Evolutionary conservation across 37 sponge, comb jelly and placozoan genomes (phyloP).

Genomic region (Chondrosia reniformis): DNA sequence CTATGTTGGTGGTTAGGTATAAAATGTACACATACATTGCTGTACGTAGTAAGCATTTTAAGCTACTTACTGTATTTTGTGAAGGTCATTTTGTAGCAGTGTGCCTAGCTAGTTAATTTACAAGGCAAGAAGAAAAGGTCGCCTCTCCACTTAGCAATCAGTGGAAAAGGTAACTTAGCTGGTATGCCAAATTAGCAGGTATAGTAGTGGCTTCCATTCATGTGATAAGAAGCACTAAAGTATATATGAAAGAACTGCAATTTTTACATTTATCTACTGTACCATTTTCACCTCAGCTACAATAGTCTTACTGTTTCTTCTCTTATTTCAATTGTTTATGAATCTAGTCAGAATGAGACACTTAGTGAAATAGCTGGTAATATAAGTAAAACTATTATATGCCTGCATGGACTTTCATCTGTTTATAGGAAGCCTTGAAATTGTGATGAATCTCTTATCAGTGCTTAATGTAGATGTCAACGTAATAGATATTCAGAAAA

Average conservation of each 20-base stretch:
- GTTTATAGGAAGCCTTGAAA: neutral
- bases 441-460: neutral
- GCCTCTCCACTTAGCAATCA: constrained; percentile 17
- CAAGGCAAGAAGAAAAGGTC: neutral
- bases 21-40: neutral
- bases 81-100: neutral
- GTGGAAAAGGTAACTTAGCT: constrained; percentile 19
- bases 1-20: neutral
- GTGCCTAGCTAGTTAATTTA: neutral
- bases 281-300: too few relatives aligned
- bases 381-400: too few relatives aligned
- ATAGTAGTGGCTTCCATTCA: too few relatives aligned
- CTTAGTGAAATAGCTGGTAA: too few relatives aligned
- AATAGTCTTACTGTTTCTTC: too few relatives aligned
- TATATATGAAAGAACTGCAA: too few relatives aligned
- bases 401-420: neutral
- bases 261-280: too few relatives aligned
- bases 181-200: too few relatives aligned
- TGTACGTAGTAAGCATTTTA: neutral
- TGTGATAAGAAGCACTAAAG: too few relatives aligned
- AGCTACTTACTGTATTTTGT: neutral
- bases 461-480: constrained; percentile 2
- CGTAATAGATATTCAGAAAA: neutral
- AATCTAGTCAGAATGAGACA: too few relatives aligned
- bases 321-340: too few relatives aligned